Evolutionary conservation across 2,113 vertebrate species (phyloP), one percentile per base, ranked within the genome.

Genomic region (Sinocyclocheilus anshuiensis): DNA sequence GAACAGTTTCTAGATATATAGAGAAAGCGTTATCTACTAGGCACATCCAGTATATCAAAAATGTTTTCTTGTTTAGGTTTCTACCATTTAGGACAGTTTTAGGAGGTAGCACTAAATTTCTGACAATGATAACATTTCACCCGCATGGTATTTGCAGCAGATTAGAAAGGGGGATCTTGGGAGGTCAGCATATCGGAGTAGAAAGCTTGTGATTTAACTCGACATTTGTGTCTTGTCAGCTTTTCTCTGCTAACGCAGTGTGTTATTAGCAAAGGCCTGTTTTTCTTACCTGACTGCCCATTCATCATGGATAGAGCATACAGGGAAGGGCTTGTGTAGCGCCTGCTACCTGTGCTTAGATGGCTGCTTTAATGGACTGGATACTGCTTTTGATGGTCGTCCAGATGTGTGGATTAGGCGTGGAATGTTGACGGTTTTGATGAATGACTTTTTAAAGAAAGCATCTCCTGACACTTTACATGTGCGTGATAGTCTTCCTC

Each of bases 201-300:
- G 69, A 77, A 74, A 80, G 7, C 36, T 63, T 63, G 26, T 61
- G 29, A 61, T 39, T 82, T 71, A 18, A 4, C 63, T 33, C 3
- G 0, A 45, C 83, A 79, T 85, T 79, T 83, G 83, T 85, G 67
- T 87, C 57, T 36, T 75, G 63, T 72, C 72, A 57, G 83, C 61
- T 71, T 74, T 72, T 71, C 77, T 10, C 6, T 6, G 69, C 76
- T 63, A 87, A 82, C 48, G 85, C 0, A 63, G 91, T 61, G 92
- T 94, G 92, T 96, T 94, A 93, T 96, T 96, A 95, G 96, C 93
- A 91, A 92, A 91, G 95, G 94, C 89, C 94, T 97, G 96, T 96
- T 97, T 97, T 95, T 95, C 93, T 93, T 96, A 94, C 95, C 92
- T 93, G 95, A 96, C 95, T 96, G 95, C 91, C 92, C 95, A 96